Conservation (phyloP, 2,888 invertebrate species). For the Lysandra coridon region DNA sequence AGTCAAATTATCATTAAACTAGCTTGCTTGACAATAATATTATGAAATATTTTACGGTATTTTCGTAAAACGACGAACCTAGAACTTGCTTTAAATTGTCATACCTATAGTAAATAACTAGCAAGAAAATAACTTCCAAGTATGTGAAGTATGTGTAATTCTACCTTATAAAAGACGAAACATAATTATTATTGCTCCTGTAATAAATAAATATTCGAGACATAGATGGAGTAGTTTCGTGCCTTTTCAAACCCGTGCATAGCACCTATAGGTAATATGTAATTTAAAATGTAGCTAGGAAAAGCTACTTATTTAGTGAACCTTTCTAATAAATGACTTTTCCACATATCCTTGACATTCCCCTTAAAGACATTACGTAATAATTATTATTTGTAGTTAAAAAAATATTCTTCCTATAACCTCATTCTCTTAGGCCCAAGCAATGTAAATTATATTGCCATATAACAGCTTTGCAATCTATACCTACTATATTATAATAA, state of each 20-base stretch:
- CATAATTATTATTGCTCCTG: too few relatives aligned
- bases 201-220: not conserved
- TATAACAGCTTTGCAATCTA: not conserved
- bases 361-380: slow-evolving; percentile 34
- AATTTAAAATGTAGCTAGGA: not conserved
- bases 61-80: too few relatives aligned
- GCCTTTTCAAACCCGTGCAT: not conserved
- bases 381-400: slow-evolving; percentile 19
- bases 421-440: slow-evolving; percentile 3
- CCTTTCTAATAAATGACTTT: not conserved
- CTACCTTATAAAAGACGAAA: too few relatives aligned
- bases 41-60: not conserved
- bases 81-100: too few relatives aligned
- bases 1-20: not conserved
- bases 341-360: slow-evolving; percentile 38
- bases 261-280: not conserved
- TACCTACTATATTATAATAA: not conserved
- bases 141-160: too few relatives aligned
- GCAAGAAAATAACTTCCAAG: too few relatives aligned
- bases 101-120: too few relatives aligned
- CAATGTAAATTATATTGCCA: not conserved
- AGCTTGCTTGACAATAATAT: slow-evolving; percentile 5
- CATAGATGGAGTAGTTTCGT: not conserved
- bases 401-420: not conserved
- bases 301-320: not conserved